Evolutionary conservation across 1,140 invertebrate genomes (phyloP).

Genomic region (Drosophila nebulosa): DNA sequence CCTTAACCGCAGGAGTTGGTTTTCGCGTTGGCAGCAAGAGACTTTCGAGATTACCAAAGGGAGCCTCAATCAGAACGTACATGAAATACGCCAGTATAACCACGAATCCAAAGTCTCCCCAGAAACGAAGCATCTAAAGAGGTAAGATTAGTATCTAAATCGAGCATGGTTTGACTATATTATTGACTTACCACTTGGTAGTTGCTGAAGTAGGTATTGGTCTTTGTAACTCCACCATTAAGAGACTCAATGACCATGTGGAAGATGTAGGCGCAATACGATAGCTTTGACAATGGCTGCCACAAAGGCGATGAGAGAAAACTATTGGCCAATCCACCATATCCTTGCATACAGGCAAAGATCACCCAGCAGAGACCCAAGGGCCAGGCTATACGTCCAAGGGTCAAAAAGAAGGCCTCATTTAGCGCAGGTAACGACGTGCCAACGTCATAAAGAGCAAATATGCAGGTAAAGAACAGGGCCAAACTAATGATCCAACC

Average conservation of each 20-base stretch:
- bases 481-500: conserved; percentile 46
- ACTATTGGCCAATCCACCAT: conserved; percentile 83
- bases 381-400: conserved; percentile 85
- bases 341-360: conserved; percentile 85
- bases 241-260: conserved; percentile 73
- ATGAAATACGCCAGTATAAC: conserved; percentile 38
- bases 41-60: conserved; percentile 40
- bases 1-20: neutral
- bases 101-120: conserved; percentile 58
- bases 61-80: conserved; percentile 55
- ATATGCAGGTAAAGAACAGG: conserved; percentile 52
- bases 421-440: conserved; percentile 56
- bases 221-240: conserved; percentile 25
- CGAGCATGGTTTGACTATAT: neutral
- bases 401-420: conserved; percentile 84
- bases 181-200: conserved; percentile 59
- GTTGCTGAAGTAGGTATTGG: conserved; percentile 57
- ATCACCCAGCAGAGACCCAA: conserved; percentile 86
- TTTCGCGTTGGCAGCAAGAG: conserved; percentile 21
- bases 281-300: conserved; percentile 82
- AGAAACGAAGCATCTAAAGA: conserved; percentile 53
- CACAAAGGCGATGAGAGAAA: conserved; percentile 81
- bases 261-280: conserved; percentile 82
- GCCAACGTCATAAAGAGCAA: conserved; percentile 50
- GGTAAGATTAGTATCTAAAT: no score